Evolutionary conservation across 2,113 vertebrate species (phyloP), one percentile per base, ranked within the genome.

Genomic region (Dicaeum eximium): DNA sequence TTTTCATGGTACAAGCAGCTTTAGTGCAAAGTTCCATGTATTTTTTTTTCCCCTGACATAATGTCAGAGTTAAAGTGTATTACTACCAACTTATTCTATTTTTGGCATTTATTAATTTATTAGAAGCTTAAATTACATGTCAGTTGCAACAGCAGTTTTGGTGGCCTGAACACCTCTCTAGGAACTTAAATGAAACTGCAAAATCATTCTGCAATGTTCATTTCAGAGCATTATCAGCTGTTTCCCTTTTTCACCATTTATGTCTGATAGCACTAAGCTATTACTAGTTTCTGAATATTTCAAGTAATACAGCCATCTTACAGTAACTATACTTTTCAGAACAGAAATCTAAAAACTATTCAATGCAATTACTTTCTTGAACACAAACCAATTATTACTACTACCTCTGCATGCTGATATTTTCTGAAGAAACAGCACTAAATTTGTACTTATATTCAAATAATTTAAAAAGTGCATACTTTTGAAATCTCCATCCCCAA

Each of bases 401-500:
- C 14, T 72, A 90, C 6, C 16, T 73, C 37, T 60, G 19, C 15
- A 87, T 25, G 28, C 47, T 61, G 13, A 17, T 35, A 40, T 37
- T 70, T 79, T 93, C 61, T 38, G 48, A 74, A 82, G 18, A 89
- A 92, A 74, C 3, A 54, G n/a, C 6, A 90, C 44, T 89, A 5
- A 23, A n/a, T 80, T 80, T 53, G 10, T 90, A 80, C 14, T 56
- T 62, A 62, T 61, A 83, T 28, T 90, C 16, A 90, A 91, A 77
- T 56, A 79, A 95, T 64, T 71, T 17, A 0, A 88, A 95, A 56
- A 65, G 13, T 0, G 18, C 98, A 83, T 98, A 99, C 99, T 98
- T 99, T 99, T 99, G 97, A 99, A 99, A 82, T 99, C 99, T 97
- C 99, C 99, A 88, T 99, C 99, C 48, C 98, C 98, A 93, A 98